Evolutionary conservation across 2,888 invertebrate genomes (phyloP).

Genomic region (Dasypogon diadema): DNA sequence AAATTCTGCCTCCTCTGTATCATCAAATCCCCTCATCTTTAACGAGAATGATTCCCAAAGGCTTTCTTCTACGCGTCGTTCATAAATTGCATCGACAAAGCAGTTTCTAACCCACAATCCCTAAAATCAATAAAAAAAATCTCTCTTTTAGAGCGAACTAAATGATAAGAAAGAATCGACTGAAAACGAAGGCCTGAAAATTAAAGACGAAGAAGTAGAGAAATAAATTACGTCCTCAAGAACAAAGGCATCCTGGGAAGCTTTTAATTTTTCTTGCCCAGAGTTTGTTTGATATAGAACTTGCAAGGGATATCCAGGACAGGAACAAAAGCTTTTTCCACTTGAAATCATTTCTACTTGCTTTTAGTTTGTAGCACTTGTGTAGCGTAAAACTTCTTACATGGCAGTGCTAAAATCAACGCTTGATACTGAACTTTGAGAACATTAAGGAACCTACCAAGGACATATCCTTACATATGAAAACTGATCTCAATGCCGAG

Average conservation of each 20-base stretch:
- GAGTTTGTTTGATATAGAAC: background rate
- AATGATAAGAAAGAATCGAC: background rate
- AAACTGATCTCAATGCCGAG: background rate
- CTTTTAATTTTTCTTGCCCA: slow-evolving; percentile 34
- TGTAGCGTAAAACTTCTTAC: slow-evolving; percentile 21
- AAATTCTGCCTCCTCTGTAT: slow-evolving; percentile 22
- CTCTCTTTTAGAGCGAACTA: background rate
- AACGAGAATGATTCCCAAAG: slow-evolving; percentile 19
- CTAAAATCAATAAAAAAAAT: slow-evolving; percentile 19
- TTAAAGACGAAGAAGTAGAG: slow-evolving; percentile 18
- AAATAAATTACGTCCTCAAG: slow-evolving; percentile 45
- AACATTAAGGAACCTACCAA: background rate
- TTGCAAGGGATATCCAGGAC: background rate
- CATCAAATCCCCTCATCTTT: background rate
- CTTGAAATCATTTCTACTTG: background rate
- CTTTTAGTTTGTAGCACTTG: slow-evolving; percentile 1
- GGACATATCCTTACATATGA: slow-evolving; percentile 8
- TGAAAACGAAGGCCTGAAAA: slow-evolving; percentile 33
- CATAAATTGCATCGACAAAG: slow-evolving; percentile 27
- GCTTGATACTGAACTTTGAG: background rate
- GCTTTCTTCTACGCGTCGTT: background rate
- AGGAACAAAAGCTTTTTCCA: background rate
- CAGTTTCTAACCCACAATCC: background rate
- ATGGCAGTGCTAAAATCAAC: slow-evolving; percentile 22
- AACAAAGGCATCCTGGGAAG: slow-evolving; percentile 29